Evolutionary conservation across 2,113 vertebrate genomes (phyloP).

Genomic region (Pseudopodoces humilis): DNA sequence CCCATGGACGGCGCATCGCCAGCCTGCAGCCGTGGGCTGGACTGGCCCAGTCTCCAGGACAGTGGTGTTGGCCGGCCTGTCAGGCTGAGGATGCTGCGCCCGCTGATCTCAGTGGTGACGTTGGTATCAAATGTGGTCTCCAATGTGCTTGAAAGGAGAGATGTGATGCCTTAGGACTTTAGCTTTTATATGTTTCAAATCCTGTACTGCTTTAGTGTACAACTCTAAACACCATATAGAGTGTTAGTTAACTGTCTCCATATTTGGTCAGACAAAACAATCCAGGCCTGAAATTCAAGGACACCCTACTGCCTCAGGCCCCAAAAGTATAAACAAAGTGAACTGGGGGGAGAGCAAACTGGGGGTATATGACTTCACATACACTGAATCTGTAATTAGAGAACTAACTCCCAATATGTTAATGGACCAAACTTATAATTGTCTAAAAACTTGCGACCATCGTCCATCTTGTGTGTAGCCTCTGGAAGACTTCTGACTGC

Average conservation of each 20-base stretch:
- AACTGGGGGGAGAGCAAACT: neutral
- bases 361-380: neutral
- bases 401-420: neutral
- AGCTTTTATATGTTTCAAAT: neutral
- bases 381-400: neutral
- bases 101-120: constrained; percentile 89
- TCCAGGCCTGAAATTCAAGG: neutral
- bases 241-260: too few species aligned
- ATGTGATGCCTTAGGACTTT: fast-evolving
- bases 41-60: constrained; percentile 92
- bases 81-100: constrained; percentile 90
- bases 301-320: neutral
- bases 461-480: neutral
- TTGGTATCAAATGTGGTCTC: constrained; percentile 93
- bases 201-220: neutral
- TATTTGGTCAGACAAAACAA: neutral
- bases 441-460: neutral
- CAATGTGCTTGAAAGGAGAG: constrained; percentile 79
- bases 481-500: neutral
- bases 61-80: constrained; percentile 83
- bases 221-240: neutral
- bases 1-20: constrained; percentile 91
- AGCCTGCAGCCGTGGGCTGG: constrained; percentile 94
- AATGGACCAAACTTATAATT: neutral
- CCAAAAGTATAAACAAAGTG: neutral